These are phyloP conservation scores for Andricus curvator DNA, from an alignment of 2,888 invertebrate genomes.

Conservation along the genomic window DNA sequence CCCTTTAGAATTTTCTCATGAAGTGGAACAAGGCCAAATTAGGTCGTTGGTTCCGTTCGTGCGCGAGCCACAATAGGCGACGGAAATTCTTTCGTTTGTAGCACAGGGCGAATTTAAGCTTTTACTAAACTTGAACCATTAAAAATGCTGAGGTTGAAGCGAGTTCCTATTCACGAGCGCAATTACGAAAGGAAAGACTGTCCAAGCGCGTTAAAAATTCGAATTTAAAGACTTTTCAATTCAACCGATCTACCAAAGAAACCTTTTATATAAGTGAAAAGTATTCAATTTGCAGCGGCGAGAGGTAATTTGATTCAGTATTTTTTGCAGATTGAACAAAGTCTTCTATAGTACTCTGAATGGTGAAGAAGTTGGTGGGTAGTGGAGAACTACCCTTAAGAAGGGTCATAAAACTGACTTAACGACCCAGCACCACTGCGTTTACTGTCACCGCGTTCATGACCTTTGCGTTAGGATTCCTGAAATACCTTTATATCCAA, in stretches of 20 bases:
- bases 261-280: background rate
- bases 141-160: background rate
- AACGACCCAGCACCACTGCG: background rate
- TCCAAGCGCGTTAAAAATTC: background rate
- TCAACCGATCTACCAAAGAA: background rate
- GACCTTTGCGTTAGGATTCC: background rate
- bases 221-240: background rate
- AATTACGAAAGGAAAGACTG: background rate
- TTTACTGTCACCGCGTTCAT: background rate
- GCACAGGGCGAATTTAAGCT: background rate
- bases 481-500: background rate
- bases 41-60: background rate
- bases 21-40: constrained; percentile 2
- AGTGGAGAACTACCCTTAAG: background rate
- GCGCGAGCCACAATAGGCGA: background rate
- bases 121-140: background rate
- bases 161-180: background rate
- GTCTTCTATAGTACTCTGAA: background rate
- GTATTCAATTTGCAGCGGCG: background rate
- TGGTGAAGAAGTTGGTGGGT: background rate
- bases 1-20: background rate
- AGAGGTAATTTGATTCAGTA: background rate
- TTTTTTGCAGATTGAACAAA: background rate
- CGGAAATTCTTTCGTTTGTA: background rate
- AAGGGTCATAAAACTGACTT: background rate